Evolutionary conservation across 35 echinoderm and acorn worm genomes (phyloP), one percentile per base, ranked within the genome.

Genomic region (Lytechinus pictus): DNA sequence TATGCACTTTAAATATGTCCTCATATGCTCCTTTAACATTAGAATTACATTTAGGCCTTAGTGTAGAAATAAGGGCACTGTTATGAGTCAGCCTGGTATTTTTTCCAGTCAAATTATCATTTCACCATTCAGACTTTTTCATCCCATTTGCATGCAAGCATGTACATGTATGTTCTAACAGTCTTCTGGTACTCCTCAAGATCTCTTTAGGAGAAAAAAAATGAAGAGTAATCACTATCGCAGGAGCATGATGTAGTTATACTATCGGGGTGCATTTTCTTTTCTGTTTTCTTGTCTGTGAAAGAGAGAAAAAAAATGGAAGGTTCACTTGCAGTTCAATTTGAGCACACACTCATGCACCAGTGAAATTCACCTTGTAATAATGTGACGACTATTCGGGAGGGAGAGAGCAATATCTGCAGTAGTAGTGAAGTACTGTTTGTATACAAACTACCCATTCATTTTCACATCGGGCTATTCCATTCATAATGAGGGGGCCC

Each of bases 401-500:
- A 44, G 33, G 33, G 33, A 44, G 33, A 44, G 33, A 44, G 33
- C 33, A 44, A 2, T 44, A 44, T 44, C 33, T 44, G 66, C 21
- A 79, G 66, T 79, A 71, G 61, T 71, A 79, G 66, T 79, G 16
- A 24, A 24, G 66, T 24, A 6, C 19, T 79, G 66, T 79, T 79
- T 79, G 66, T 79, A 79, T 79, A 79, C 66, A 79, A 79, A 79
- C 11, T 8, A 14, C n/a, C 13, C 16, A 52, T 91, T 91, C 44
- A 27, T 51, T 44, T 89, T 21, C 44, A 54, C 44, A 91, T 0
- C 4, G 52, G 44, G 8, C 54, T 91, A 27, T 16, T 91, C 54
- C 89, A 91, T 91, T 91, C 89, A 52, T 91, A 91, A 53, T 91
- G 27, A 91, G 44, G 44, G 44, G 54, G 44, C 44, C n/a, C n/a